phyloP scores from a whole-genome alignment of 2,797 vertebrate species.

The Halcyon chelicuti region DNA sequence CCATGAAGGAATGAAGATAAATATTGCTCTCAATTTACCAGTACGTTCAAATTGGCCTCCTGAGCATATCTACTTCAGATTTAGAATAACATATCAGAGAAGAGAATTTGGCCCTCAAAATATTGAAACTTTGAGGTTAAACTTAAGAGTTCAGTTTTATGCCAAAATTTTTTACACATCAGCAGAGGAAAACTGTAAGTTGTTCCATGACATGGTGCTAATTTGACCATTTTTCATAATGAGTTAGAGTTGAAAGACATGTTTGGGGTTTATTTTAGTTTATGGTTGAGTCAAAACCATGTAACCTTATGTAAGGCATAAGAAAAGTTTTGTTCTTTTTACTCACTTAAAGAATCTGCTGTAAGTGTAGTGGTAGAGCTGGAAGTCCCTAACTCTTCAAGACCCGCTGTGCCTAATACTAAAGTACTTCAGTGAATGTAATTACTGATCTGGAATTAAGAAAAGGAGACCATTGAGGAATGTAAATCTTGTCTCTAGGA shows the following conservation, averaged over 20 bases:
- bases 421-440: not conserved
- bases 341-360: not conserved
- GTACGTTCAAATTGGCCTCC: constrained; percentile 12
- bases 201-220: not conserved
- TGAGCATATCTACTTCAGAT: constrained; percentile 25
- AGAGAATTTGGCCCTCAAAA: not conserved
- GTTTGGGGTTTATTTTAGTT: not conserved
- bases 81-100: constrained; percentile 21
- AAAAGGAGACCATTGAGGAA: not conserved
- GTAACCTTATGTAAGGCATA: not conserved
- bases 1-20: constrained; percentile 37
- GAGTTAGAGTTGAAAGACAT: not conserved
- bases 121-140: constrained; percentile 10
- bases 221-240: not conserved
- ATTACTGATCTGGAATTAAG: not conserved
- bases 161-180: constrained; percentile 13
- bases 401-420: not conserved
- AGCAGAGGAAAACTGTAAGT: not conserved
- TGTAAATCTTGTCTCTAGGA: not conserved
- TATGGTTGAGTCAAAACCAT: not conserved
- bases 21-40: not conserved
- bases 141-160: not conserved
- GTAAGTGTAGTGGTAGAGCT: not conserved
- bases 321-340: not conserved
- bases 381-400: not conserved